Conservation (phyloP, 2,797 vertebrate species). For the Notolepis coatsorum region DNA sequence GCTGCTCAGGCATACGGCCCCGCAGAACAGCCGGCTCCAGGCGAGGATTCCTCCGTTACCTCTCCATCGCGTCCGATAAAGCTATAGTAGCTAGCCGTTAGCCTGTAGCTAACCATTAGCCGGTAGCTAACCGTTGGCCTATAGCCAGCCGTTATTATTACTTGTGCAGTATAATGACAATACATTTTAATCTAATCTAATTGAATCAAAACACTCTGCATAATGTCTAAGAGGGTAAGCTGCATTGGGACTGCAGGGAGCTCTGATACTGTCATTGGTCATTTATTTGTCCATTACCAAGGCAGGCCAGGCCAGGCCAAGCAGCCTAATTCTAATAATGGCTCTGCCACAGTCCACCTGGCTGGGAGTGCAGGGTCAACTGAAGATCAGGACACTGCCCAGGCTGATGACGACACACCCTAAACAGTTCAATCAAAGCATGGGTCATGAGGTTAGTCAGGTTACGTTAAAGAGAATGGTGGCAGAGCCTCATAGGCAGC, state of each 20-base stretch:
- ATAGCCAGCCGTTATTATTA: no score
- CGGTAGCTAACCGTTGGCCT: no score
- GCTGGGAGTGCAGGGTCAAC: slow-evolving; percentile 41
- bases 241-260: slow-evolving; percentile 63
- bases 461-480: slow-evolving; percentile 32
- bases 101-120: no score
- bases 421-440: slow-evolving; percentile 28
- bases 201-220: no score
- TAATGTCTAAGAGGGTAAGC: slow-evolving; percentile 67
- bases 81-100: no score
- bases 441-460: slow-evolving; percentile 55
- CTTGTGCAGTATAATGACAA: no score
- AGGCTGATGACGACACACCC: slow-evolving; percentile 33
- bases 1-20: no score
- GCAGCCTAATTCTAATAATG: slow-evolving; percentile 61
- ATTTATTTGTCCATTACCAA: slow-evolving; percentile 72
- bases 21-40: no score
- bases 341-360: slow-evolving; percentile 31
- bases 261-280: slow-evolving; percentile 68
- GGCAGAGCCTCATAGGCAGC: no score
- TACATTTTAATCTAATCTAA: no score
- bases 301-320: slow-evolving; percentile 45
- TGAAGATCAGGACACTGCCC: slow-evolving; percentile 51
- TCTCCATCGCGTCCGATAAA: no score
- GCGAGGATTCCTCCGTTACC: no score